phyloP scores from a whole-genome alignment of 1,140 invertebrate genomes.

The Trichonephila clavata region DNA sequence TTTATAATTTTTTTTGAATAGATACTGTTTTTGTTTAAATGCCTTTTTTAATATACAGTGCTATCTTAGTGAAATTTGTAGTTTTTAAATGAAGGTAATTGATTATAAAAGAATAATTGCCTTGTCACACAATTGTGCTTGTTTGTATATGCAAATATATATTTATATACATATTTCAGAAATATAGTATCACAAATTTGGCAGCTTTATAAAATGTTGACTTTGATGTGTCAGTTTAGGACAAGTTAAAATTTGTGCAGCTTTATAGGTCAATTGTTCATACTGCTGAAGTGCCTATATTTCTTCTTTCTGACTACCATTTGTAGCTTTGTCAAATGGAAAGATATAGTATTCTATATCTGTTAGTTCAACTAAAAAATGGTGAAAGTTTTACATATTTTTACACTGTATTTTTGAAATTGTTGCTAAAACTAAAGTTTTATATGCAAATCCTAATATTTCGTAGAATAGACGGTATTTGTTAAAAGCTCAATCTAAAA shows the following conservation, averaged over 20 bases:
- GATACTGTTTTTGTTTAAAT: too few species aligned
- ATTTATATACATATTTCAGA: too few species aligned
- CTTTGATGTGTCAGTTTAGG: not conserved
- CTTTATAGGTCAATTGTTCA: not conserved
- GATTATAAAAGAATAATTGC: too few species aligned
- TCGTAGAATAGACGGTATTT: too few species aligned
- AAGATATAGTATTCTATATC: not conserved
- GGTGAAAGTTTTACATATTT: not conserved
- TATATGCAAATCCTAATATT: not conserved
- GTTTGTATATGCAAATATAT: too few species aligned
- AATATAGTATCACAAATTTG: not conserved
- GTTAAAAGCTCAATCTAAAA: too few species aligned
- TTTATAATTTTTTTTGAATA: too few species aligned
- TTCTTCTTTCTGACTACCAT: not conserved
- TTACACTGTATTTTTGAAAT: not conserved
- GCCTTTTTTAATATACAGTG: too few species aligned
- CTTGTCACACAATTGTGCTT: not conserved
- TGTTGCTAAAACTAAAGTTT: not conserved
- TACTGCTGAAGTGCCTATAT: conserved; percentile 11
- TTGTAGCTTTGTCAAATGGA: not conserved
- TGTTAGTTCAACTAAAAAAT: not conserved
- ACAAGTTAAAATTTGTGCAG: not conserved
- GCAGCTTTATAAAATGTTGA: not conserved
- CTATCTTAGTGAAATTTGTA: too few species aligned
- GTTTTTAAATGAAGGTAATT: too few species aligned